These are phyloP conservation scores for Blennius ocellaris DNA, from an alignment of 2,113 vertebrate species.

Conservation along the genomic window DNA sequence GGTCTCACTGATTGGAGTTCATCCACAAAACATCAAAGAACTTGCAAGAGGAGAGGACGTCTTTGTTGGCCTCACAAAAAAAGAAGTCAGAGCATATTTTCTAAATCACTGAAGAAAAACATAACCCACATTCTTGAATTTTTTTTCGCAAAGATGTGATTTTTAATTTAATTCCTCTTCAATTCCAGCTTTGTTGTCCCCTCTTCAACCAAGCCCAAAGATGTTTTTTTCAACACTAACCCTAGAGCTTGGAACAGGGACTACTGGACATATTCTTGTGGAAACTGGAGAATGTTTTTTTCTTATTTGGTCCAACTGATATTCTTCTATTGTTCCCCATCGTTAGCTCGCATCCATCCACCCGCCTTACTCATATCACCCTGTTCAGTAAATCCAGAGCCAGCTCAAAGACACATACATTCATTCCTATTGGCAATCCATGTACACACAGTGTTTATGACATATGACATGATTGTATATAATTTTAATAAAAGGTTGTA, in stretches of 20 bases:
- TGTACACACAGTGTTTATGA: too few relatives aligned
- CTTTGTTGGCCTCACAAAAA: slow-evolving; percentile 42
- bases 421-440: too few relatives aligned
- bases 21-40: slow-evolving; percentile 63
- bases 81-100: slow-evolving; percentile 51
- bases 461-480: background rate
- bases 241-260: background rate
- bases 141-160: slow-evolving; percentile 3
- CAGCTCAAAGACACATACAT: too few relatives aligned
- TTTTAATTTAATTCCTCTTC: background rate
- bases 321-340: too few relatives aligned
- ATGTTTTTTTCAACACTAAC: slow-evolving; percentile 1
- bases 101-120: slow-evolving; percentile 45
- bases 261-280: too few relatives aligned
- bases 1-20: slow-evolving; percentile 26
- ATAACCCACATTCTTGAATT: slow-evolving; percentile 46
- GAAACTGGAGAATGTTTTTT: too few relatives aligned
- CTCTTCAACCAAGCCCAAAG: slow-evolving; percentile 4
- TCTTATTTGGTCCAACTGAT: too few relatives aligned
- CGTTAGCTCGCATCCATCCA: too few relatives aligned
- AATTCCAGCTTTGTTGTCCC: slow-evolving; percentile 15
- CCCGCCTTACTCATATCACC: too few relatives aligned
- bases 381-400: too few relatives aligned
- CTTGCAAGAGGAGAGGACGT: slow-evolving; percentile 20
- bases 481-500: background rate